phyloP scores from a whole-genome alignment of 2,113 vertebrate species.

The Salvelinus sp. region DNA sequence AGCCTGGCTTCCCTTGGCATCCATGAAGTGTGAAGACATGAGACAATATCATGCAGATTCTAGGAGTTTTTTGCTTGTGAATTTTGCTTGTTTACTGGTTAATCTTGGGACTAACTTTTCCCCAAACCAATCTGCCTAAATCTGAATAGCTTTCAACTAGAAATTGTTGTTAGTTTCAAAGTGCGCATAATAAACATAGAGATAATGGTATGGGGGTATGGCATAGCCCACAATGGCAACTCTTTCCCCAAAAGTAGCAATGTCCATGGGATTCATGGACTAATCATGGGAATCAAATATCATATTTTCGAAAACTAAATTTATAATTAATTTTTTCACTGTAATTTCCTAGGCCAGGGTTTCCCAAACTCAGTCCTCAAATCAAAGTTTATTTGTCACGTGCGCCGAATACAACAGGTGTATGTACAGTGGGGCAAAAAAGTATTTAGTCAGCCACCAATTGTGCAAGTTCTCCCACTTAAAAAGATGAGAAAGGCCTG shows the following conservation, averaged over 20 bases:
- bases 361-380: too few relatives aligned
- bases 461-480: too few relatives aligned
- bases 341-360: too few relatives aligned
- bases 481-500: too few relatives aligned
- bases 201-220: constrained; percentile 1
- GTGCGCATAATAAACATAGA: constrained; percentile 3
- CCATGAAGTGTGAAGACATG: not conserved
- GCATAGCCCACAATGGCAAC: constrained; percentile 6
- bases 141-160: constrained; percentile 4
- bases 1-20: too few relatives aligned
- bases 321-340: not conserved
- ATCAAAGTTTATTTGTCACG: too few relatives aligned
- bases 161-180: constrained; percentile 13
- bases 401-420: too few relatives aligned
- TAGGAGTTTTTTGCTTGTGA: not conserved
- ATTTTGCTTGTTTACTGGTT: not conserved
- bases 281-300: too few relatives aligned
- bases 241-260: not conserved
- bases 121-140: not conserved
- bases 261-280: not conserved
- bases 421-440: too few relatives aligned
- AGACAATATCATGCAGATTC: not conserved
- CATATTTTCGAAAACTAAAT: not conserved
- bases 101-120: not conserved
- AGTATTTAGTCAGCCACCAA: too few relatives aligned